Percentiles rank a stretch among this genome's conserved stretches.
These are phyloP conservation scores for Agriopis leucophaearia DNA, from an alignment of 2,888 invertebrate species.

Conservation along the genomic window DNA sequence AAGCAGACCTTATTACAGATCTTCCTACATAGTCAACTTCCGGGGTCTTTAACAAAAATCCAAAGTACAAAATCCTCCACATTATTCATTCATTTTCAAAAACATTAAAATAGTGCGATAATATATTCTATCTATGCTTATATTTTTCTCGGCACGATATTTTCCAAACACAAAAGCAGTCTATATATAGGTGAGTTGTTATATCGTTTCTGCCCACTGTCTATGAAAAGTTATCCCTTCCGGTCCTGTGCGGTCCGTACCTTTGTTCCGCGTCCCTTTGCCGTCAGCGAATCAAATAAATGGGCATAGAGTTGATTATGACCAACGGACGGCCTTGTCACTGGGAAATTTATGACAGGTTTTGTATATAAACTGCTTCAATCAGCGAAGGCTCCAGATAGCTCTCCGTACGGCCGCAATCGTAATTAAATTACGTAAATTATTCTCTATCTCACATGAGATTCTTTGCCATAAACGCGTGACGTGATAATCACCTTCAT, in stretches of 20 bases:
- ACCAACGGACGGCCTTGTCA: slow-evolving; percentile 15
- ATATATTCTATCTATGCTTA: neutral
- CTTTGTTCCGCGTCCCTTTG: slow-evolving; percentile 32
- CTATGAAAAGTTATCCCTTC: slow-evolving; percentile 37
- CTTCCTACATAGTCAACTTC: too few species aligned
- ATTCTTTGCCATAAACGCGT: too few species aligned
- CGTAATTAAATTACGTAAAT: too few species aligned
- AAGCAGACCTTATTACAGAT: too few species aligned
- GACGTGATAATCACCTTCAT: too few species aligned
- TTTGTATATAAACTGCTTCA: slow-evolving; percentile 1
- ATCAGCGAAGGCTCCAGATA: neutral
- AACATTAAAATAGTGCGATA: too few species aligned
- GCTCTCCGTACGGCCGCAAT: neutral
- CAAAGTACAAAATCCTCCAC: too few species aligned
- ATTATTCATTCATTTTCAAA: too few species aligned
- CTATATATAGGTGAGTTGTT: neutral
- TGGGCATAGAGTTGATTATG: slow-evolving; percentile 14
- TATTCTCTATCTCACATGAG: too few species aligned
- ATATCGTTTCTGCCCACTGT: slow-evolving; percentile 26
- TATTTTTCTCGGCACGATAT: slow-evolving; percentile 6
- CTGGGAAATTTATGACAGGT: slow-evolving; percentile 13
- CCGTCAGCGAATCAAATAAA: slow-evolving; percentile 30
- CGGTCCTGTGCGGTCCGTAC: slow-evolving; percentile 18
- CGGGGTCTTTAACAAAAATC: too few species aligned
- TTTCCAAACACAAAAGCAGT: slow-evolving; percentile 17